Base-by-base conservation (phyloP, 2,113 vertebrate species). In the Patagioenas fasciata region DNA sequence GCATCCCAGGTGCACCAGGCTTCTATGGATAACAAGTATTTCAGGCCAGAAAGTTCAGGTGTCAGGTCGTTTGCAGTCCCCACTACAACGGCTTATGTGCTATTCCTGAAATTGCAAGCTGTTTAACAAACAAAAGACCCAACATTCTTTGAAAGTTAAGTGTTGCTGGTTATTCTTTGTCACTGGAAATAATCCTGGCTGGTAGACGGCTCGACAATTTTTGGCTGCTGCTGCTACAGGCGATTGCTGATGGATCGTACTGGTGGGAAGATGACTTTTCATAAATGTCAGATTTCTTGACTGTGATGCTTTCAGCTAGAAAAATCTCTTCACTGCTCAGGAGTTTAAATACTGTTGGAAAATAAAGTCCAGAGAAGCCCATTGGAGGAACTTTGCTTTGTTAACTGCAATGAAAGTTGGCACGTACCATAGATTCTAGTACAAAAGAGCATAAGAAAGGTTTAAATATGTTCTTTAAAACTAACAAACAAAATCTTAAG, bases 271-370 rank as follows among this genome's bases (percentile, higher is more conserved):
- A 85, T 11, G 11, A 56, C 36, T 74, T 60, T 32, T 58, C 13
- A 14, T 48, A 84, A 88, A 66, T 65, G 60, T n/a, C 15, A 56
- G 31, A 16, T 70, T 82, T 94, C n/a, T 86, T 85, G 44, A 85
- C 47, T 13, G 2, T 74, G 10, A 77, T 51, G 44, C 23, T 89
- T 95, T 72, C 25, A 13, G 19, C n/a, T 69, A 69, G n/a, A 86
- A 97, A 87, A 82, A 77, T 26, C 67, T 95, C 40, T 72, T 94
- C 51, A 38, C 72, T 96, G 56, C 15, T 34, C 58, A 88, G 40
- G 89, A 48, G 5, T 89, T 84, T 19, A 95, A 70, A 70, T 80
- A 36, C 29, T 40, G 50, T 3, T 74, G 14, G 44, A 88, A 96
- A 93, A 58, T 24, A 69, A 94, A 96, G 81, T 73, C 57, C 54